Evolutionary conservation across 2,888 invertebrate genomes (phyloP).

Genomic region (Microplitis deprimator): DNA sequence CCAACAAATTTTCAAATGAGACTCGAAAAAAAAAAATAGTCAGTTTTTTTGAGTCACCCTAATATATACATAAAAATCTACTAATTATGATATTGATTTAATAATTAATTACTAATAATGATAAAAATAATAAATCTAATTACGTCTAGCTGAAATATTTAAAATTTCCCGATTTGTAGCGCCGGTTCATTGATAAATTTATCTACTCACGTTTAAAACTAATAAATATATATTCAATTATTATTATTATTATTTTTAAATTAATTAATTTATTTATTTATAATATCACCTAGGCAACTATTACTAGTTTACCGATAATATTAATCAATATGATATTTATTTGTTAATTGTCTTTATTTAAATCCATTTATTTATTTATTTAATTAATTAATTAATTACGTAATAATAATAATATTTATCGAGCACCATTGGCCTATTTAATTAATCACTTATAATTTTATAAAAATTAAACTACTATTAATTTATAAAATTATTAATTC

Average conservation of each 20-base stretch:
- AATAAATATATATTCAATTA: neutral
- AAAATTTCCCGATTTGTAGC: neutral
- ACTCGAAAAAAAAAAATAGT: no score
- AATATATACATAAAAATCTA: no score
- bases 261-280: slow-evolving; percentile 21
- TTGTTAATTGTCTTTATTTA: neutral
- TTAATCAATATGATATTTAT: slow-evolving; percentile 24
- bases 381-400: slow-evolving; percentile 3
- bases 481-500: neutral
- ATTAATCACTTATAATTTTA: neutral
- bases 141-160: neutral
- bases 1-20: no score
- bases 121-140: slow-evolving; percentile 15
- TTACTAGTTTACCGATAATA: slow-evolving; percentile 32
- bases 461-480: slow-evolving; percentile 1
- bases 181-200: neutral
- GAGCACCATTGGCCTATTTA: slow-evolving; percentile 41
- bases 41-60: no score
- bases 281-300: slow-evolving; percentile 35
- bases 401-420: slow-evolving; percentile 21
- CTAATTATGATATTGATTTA: no score
- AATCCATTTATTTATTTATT: slow-evolving; percentile 13
- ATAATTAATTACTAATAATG: neutral
- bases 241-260: slow-evolving; percentile 5
- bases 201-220: neutral